Evolutionary conservation across 2,888 invertebrate genomes (phyloP).

Genomic region (Euplexia lucipara): DNA sequence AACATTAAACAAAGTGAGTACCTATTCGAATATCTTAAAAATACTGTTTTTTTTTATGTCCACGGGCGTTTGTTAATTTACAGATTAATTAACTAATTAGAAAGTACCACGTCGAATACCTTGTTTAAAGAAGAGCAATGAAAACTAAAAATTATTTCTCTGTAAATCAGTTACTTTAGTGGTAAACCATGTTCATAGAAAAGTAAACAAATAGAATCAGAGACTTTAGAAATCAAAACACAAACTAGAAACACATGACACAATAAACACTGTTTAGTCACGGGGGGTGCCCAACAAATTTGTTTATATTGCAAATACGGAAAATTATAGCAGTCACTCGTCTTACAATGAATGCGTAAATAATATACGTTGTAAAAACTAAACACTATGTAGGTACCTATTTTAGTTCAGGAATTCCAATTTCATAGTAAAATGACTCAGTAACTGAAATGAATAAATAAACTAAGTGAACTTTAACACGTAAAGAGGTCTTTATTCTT

Average conservation of each 20-base stretch:
- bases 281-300: constrained; percentile 39
- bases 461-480: background rate
- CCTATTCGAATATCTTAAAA: too few species aligned
- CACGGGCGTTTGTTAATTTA: background rate
- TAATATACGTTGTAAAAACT: background rate
- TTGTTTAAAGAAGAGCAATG: constrained; percentile 10
- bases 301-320: constrained; percentile 48
- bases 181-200: constrained; percentile 1
- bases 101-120: background rate
- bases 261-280: constrained; percentile 38
- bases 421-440: constrained; percentile 30
- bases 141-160: constrained; percentile 3
- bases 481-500: constrained; percentile 8
- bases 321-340: constrained; percentile 23
- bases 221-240: constrained; percentile 8
- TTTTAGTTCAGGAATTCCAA: constrained; percentile 23
- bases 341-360: constrained; percentile 40
- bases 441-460: constrained; percentile 5
- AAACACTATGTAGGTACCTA: constrained; percentile 2
- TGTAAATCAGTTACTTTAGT: background rate
- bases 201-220: constrained; percentile 15
- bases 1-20: too few species aligned
- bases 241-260: constrained; percentile 15
- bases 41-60: too few species aligned
- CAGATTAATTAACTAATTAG: background rate